Evolutionary conservation across 2,113 vertebrate species (phyloP).

Genomic region (Oostethus manadensis): DNA sequence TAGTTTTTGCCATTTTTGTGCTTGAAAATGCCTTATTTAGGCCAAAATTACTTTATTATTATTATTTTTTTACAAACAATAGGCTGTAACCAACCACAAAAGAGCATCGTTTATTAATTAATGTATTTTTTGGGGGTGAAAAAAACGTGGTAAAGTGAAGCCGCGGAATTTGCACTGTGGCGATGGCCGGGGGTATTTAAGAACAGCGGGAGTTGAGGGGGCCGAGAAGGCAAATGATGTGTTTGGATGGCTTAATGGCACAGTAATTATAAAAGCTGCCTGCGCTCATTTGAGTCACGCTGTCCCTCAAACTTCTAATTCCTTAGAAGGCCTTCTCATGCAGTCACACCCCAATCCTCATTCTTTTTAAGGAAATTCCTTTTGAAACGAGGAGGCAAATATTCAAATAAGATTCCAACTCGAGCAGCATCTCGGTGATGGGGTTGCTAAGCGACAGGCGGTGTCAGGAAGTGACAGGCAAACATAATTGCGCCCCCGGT

Average conservation of each 20-base stretch:
- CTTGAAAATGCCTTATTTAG: too few relatives aligned
- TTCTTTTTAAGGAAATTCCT: not conserved
- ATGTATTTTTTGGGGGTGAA: too few relatives aligned
- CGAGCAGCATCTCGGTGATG: conserved; percentile 30
- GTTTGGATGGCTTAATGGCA: conserved; percentile 46
- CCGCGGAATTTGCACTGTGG: too few relatives aligned
- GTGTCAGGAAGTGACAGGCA: conserved; percentile 58
- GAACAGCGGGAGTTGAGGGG: conserved; percentile 36
- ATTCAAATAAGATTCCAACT: conserved; percentile 52
- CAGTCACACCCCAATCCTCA: not conserved
- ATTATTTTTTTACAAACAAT: too few relatives aligned
- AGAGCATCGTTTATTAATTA: too few relatives aligned
- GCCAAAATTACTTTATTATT: too few relatives aligned
- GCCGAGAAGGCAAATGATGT: conserved; percentile 38
- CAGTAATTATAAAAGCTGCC: conserved; percentile 48
- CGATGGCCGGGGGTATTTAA: too few relatives aligned
- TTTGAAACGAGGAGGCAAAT: conserved; percentile 12
- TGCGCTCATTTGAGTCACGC: conserved; percentile 4
- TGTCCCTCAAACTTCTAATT: conserved; percentile 13
- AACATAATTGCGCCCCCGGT: conserved; percentile 54
- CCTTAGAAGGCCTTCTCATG: not conserved
- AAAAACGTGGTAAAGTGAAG: too few relatives aligned
- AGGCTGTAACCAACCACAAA: too few relatives aligned
- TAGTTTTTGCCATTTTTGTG: too few relatives aligned
- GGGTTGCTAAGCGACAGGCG: conserved; percentile 59